Evolutionary conservation across 2,797 vertebrate species (phyloP), one percentile per base, ranked within the genome.

Genomic region (Gadopsis bispinosus): DNA sequence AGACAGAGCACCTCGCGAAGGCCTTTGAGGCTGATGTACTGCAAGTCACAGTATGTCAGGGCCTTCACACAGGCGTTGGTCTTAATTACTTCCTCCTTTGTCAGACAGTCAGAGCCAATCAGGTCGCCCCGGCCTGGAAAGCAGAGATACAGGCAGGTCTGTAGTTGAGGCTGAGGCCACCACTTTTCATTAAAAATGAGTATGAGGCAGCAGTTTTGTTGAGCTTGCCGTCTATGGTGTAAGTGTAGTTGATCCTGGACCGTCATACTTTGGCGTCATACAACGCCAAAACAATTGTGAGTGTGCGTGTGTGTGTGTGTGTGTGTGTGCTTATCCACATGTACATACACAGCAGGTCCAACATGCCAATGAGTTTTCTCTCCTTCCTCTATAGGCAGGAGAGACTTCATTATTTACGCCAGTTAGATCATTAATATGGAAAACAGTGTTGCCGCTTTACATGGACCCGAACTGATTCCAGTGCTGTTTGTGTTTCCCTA

Each of bases 21-120:
- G 9, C 97, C 97, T 33, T 95, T 95, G 80, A 97, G 94, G 86
- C 96, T 96, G 91, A 98, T 96, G 88, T 97, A 96, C 92, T 97
- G 97, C 55, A 98, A 95, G 91, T 96, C 97, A 3, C 97, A 98
- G 92, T 98, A 97, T 4, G 97, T 98, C 79, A 98, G 92, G 1
- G 96, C 97, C 77, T 97, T 96, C 68, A 98, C 97, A 0, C 97
- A 97, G 0, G 97, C 97, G 3, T 97, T 98, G 69, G 97, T 97
- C 93, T 97, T 97, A 16, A 97, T 96, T 80, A 97, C 97, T 20
- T 96, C 95, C 81, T 97, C 96, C 56, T 95, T 95, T 33, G 92
- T 95, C 71, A 96, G 94, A 47, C 96, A 96, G 91, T 97, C 96
- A 0, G 96, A 97, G 87, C 97, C 97, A 1, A 97, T 97, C 90